phyloP scores from a whole-genome alignment of 2,113 vertebrate genomes.

The Haplochromis vanheusdeni region DNA sequence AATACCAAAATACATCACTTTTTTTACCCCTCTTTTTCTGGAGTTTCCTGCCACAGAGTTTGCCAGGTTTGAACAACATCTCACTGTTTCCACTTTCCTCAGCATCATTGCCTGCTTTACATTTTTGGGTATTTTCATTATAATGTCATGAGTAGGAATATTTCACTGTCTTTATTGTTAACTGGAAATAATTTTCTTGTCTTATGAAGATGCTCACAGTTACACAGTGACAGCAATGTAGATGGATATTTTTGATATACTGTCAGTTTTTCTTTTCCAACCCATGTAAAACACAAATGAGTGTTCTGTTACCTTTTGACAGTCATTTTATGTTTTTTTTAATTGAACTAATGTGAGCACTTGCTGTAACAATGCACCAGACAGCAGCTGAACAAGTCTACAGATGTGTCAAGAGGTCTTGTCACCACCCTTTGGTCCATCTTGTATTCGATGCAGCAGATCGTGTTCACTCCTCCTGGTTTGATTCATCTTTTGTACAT shows the following conservation, averaged over 20 bases:
- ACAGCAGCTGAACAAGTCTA: neutral
- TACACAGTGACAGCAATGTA: constrained; percentile 14
- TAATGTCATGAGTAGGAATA: neutral
- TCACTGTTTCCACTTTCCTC: neutral
- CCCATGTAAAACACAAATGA: constrained; percentile 22
- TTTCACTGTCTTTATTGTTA: constrained; percentile 1
- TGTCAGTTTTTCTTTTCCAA: neutral
- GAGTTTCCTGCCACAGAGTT: neutral
- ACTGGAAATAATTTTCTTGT: constrained; percentile 2
- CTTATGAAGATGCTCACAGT: constrained; percentile 18
- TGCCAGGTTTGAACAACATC: neutral
- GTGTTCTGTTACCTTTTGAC: constrained; percentile 4
- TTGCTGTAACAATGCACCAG: neutral
- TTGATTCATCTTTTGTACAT: constrained; percentile 78
- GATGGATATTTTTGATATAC: constrained; percentile 60
- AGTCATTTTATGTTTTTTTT: neutral
- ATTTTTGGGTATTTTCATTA: neutral
- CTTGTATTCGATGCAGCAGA: neutral
- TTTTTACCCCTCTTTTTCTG: neutral
- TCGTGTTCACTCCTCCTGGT: neutral
- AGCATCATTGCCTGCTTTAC: constrained; percentile 14
- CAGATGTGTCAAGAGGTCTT: neutral
- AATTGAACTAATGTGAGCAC: constrained; percentile 33
- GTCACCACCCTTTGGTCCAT: neutral
- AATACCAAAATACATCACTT: constrained; percentile 33